Evolutionary conservation across 2,113 vertebrate species (phyloP).

Genomic region (Esox niger): DNA sequence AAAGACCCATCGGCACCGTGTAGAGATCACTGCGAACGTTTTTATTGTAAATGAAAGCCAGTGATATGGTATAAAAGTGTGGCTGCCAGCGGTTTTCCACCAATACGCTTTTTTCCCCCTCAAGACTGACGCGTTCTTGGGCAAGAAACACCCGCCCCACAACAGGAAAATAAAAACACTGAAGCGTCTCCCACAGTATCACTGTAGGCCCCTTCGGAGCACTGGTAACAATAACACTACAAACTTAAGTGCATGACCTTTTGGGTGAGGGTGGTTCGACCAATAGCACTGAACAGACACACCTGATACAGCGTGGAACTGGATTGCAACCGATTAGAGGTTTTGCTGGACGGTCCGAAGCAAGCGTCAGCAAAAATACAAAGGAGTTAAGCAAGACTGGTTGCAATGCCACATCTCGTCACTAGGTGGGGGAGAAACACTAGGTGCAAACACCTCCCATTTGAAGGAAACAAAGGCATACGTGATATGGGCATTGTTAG

Average conservation of each 20-base stretch:
- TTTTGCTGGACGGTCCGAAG: no score
- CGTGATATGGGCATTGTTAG: no score
- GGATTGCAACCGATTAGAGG: not conserved
- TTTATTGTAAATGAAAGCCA: constrained; percentile 61
- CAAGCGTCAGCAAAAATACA: no score
- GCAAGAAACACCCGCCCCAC: not conserved
- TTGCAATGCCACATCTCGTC: no score
- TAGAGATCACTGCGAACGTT: constrained; percentile 51
- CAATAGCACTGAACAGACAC: not conserved
- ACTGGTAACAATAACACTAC: constrained; percentile 22
- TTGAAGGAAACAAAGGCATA: no score
- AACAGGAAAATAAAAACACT: constrained; percentile 7
- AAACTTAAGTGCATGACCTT: constrained; percentile 45
- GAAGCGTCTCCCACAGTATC: constrained; percentile 1
- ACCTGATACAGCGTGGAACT: not conserved
- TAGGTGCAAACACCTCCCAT: no score
- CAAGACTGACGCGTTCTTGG: constrained; percentile 12
- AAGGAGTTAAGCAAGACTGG: no score
- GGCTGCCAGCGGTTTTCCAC: not conserved
- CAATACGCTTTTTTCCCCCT: constrained; percentile 19
- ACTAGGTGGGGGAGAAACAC: no score
- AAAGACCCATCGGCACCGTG: not conserved
- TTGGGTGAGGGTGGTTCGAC: not conserved
- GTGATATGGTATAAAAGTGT: constrained; percentile 27
- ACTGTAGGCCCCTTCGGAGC: constrained; percentile 2